Evolutionary conservation across 2,113 vertebrate genomes (phyloP).

Genomic region (Rhizomys pruinosus): DNA sequence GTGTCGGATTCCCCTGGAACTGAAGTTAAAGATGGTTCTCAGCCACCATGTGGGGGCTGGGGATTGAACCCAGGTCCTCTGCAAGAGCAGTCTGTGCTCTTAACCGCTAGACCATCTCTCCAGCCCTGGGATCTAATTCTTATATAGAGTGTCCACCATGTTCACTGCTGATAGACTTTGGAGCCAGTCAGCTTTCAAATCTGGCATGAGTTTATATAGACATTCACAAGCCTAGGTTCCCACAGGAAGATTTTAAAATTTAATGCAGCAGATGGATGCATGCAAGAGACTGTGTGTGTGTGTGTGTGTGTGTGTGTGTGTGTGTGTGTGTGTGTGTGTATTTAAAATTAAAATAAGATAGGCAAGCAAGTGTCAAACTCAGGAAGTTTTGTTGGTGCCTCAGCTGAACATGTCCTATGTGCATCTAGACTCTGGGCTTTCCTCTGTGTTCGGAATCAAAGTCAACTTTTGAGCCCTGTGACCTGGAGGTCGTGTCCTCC

Average conservation of each 20-base stretch:
- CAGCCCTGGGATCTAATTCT: too few relatives aligned
- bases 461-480: neutral
- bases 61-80: too few relatives aligned
- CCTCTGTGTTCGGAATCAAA: neutral
- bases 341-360: neutral
- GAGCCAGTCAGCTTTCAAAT: neutral
- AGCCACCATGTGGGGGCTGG: too few relatives aligned
- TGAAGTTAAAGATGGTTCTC: too few relatives aligned
- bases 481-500: neutral
- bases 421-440: neutral
- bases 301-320: neutral
- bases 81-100: too few relatives aligned
- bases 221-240: neutral
- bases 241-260: neutral
- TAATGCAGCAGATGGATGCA: too few relatives aligned
- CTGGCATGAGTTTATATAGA: neutral
- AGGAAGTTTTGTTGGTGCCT: neutral
- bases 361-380: neutral
- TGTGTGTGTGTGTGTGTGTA: neutral
- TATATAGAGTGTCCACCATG: fast-evolving
- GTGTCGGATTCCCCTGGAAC: too few relatives aligned
- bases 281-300: neutral
- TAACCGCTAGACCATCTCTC: too few relatives aligned
- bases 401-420: neutral
- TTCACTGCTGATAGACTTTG: neutral